These are phyloP conservation scores for Anodontia alba DNA, from an alignment of 2,888 invertebrate species.

Conservation along the genomic window DNA sequence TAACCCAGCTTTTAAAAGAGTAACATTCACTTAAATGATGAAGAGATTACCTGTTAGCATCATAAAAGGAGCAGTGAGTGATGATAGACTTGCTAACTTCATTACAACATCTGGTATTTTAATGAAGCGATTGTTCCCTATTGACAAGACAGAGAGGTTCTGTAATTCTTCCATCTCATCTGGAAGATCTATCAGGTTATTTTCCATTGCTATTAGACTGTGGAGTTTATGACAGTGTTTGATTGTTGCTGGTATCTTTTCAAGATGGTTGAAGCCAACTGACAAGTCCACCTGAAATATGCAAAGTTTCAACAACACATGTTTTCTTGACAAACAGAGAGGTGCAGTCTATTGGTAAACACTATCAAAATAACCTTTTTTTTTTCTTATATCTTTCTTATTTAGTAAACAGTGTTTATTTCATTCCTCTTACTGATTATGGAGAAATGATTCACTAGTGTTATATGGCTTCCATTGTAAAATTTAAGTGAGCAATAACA, in stretches of 20 bases:
- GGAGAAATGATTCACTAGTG: too few species aligned
- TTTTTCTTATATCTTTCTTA: too few species aligned
- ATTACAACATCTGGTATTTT: conserved; percentile 66
- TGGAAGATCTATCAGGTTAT: conserved; percentile 69
- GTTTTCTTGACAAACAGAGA: too few species aligned
- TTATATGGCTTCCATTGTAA: too few species aligned
- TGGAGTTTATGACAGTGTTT: conserved; percentile 62
- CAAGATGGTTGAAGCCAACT: conserved; percentile 65
- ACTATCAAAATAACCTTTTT: too few species aligned
- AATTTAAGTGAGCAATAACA: too few species aligned
- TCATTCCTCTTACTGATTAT: too few species aligned
- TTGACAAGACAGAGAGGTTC: conserved; percentile 60
- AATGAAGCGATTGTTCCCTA: conserved; percentile 68
- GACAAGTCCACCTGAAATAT: conserved; percentile 46
- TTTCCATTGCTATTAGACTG: conserved; percentile 61
- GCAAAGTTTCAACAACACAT: too few species aligned
- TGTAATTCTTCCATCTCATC: conserved; percentile 60
- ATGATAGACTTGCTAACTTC: conserved; percentile 57
- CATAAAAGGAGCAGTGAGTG: conserved; percentile 64
- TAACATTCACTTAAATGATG: too few species aligned
- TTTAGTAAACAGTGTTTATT: too few species aligned
- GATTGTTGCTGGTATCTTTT: conserved; percentile 68
- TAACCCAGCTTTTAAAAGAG: too few species aligned
- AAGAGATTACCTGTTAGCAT: conserved; percentile 52
- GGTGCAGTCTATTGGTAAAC: too few species aligned